Evolutionary conservation across 1,140 invertebrate species (phyloP).

Genomic region (Caenorhabditis brenneri): DNA sequence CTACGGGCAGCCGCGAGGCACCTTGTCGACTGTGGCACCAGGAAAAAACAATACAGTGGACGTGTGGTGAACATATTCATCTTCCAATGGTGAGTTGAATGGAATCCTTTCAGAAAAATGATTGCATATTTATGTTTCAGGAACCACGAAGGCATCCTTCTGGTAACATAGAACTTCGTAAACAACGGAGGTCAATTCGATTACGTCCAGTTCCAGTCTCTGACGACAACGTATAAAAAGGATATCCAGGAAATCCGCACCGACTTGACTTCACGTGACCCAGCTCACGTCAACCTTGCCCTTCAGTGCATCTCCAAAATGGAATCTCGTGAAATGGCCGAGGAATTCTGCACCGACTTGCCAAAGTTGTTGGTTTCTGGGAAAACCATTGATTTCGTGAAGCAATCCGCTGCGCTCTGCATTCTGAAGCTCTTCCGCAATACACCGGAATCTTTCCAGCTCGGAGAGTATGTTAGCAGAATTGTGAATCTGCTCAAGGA

Average conservation of each 20-base stretch:
- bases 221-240: too few species aligned
- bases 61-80: too few species aligned
- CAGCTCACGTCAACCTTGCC: conserved; percentile 97
- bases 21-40: too few species aligned
- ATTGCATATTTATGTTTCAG: too few species aligned
- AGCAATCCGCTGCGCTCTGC: conserved; percentile 97
- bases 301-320: conserved; percentile 99
- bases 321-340: conserved; percentile 98
- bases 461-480: conserved; percentile 96
- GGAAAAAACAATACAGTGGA: too few species aligned
- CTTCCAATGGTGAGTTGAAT: too few species aligned
- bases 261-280: conserved; percentile 93
- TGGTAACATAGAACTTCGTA: too few species aligned
- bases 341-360: conserved; percentile 96
- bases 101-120: too few species aligned
- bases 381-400: conserved; percentile 99
- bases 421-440: conserved; percentile 89
- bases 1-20: too few species aligned
- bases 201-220: too few species aligned
- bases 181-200: too few species aligned
- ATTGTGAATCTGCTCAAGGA: conserved; percentile 99
- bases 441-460: conserved; percentile 88
- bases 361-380: conserved; percentile 95
- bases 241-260: conserved; percentile 96
- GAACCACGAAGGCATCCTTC: too few species aligned